These are phyloP conservation scores for Sparus aurata DNA, from an alignment of 2,797 vertebrate genomes.

Conservation along the genomic window DNA sequence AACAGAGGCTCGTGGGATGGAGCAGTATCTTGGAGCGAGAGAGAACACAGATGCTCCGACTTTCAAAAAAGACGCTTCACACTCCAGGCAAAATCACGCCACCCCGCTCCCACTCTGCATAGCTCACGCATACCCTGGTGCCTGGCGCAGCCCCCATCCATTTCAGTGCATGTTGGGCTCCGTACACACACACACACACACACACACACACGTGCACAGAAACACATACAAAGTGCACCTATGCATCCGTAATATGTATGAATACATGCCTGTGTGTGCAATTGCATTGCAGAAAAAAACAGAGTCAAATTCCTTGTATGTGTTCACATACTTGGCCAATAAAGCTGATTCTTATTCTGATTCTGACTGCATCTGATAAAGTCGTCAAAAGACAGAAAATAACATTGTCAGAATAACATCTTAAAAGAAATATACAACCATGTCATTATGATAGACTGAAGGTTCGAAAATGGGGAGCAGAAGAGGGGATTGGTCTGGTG, in stretches of 20 bases:
- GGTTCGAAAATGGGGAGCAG: background rate
- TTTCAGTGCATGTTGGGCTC: slow-evolving; percentile 16
- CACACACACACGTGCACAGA: slow-evolving; percentile 24
- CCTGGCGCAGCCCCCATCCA: slow-evolving; percentile 35
- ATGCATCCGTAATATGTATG: background rate
- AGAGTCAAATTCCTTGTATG: too few species aligned
- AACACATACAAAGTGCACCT: slow-evolving; percentile 10
- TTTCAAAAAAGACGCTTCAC: slow-evolving; percentile 59
- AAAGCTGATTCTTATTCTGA: too few species aligned
- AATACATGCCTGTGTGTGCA: background rate
- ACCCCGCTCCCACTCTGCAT: slow-evolving; percentile 55
- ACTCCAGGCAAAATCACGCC: slow-evolving; percentile 60
- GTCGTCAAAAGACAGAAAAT: background rate
- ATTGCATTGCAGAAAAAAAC: too few species aligned
- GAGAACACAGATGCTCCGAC: slow-evolving; percentile 70
- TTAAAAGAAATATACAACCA: background rate
- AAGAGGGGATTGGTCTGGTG: background rate
- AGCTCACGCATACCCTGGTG: slow-evolving; percentile 8
- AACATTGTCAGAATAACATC: background rate
- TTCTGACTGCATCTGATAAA: background rate
- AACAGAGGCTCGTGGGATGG: slow-evolving; percentile 60
- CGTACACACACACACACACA: slow-evolving; percentile 27
- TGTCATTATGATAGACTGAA: background rate
- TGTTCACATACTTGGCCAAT: too few species aligned
- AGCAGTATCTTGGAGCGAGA: slow-evolving; percentile 47